phyloP scores from a whole-genome alignment of 2,113 vertebrate species.

The Prionailurus viverrinus region DNA sequence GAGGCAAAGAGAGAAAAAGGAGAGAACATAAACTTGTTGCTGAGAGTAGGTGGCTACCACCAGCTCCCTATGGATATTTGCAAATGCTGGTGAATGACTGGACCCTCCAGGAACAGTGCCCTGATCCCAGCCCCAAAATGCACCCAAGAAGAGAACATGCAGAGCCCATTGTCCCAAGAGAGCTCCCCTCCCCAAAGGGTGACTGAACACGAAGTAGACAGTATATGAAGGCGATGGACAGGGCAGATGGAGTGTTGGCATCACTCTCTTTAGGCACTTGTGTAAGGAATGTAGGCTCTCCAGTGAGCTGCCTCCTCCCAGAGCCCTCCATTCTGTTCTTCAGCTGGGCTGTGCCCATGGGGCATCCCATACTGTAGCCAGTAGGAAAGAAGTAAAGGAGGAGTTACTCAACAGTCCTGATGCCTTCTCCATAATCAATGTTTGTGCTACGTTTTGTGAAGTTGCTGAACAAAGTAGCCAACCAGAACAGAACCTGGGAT shows the following conservation, averaged over 20 bases:
- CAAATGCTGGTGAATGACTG: constrained; percentile 89
- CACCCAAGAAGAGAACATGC: constrained; percentile 68
- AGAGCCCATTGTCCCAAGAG: constrained; percentile 75
- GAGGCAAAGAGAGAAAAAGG: constrained; percentile 75
- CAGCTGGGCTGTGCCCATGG: constrained; percentile 67
- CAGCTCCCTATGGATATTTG: constrained; percentile 74
- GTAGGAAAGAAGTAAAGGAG: constrained; percentile 71
- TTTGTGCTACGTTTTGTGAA: constrained; percentile 80
- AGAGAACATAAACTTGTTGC: constrained; percentile 73
- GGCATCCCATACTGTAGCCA: constrained; percentile 65
- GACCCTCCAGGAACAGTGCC: constrained; percentile 84
- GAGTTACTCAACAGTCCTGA: constrained; percentile 78
- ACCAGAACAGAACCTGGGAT: constrained; percentile 73
- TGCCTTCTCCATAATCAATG: constrained; percentile 76
- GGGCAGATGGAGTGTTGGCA: constrained; percentile 86
- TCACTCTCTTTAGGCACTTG: constrained; percentile 91
- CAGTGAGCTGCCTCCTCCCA: constrained; percentile 76
- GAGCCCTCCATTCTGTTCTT: constrained; percentile 70
- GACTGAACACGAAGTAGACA: constrained; percentile 82
- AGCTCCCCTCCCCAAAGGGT: constrained; percentile 81
- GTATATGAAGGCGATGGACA: constrained; percentile 84
- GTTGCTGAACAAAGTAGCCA: constrained; percentile 71
- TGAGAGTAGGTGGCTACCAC: constrained; percentile 65
- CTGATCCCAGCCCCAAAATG: constrained; percentile 81
- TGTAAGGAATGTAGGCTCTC: constrained; percentile 89